Evolutionary conservation across 37 sponge, comb jelly and placozoan species (phyloP).

Genomic region (Spongia lamella): DNA sequence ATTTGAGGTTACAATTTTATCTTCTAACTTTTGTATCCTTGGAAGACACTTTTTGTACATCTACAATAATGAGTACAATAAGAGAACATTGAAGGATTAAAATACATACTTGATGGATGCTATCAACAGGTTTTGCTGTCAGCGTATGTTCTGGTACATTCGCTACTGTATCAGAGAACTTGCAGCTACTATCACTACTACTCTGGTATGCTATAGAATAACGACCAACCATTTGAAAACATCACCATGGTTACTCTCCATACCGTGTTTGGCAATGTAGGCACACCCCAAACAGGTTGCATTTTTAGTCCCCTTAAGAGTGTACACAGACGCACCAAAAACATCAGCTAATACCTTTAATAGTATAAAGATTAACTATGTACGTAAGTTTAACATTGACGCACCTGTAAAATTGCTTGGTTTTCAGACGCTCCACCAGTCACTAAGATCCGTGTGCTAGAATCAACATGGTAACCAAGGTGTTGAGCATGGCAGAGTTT

Average conservation of each 20-base stretch:
- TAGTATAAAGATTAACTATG: too few species aligned
- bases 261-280: slow-evolving; percentile 77
- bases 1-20: too few species aligned
- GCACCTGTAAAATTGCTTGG: slow-evolving; percentile 70
- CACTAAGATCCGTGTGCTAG: slow-evolving; percentile 72
- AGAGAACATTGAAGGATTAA: too few species aligned
- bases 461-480: slow-evolving; percentile 73
- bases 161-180: too few species aligned
- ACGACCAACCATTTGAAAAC: too few species aligned
- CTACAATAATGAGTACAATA: neutral
- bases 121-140: too few species aligned
- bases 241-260: too few species aligned
- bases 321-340: slow-evolving; percentile 84
- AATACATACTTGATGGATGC: too few species aligned
- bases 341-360: slow-evolving; percentile 82
- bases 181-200: too few species aligned
- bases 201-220: too few species aligned
- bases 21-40: slow-evolving; percentile 11
- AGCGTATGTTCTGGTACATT: too few species aligned
- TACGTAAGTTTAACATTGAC: neutral
- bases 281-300: slow-evolving; percentile 94
- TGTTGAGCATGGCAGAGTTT: slow-evolving; percentile 74
- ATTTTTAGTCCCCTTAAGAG: slow-evolving; percentile 64
- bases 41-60: slow-evolving; percentile 2
- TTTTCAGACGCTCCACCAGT: slow-evolving; percentile 93